phyloP scores from a whole-genome alignment of 2,888 invertebrate genomes.

The Anorthoa munda region DNA sequence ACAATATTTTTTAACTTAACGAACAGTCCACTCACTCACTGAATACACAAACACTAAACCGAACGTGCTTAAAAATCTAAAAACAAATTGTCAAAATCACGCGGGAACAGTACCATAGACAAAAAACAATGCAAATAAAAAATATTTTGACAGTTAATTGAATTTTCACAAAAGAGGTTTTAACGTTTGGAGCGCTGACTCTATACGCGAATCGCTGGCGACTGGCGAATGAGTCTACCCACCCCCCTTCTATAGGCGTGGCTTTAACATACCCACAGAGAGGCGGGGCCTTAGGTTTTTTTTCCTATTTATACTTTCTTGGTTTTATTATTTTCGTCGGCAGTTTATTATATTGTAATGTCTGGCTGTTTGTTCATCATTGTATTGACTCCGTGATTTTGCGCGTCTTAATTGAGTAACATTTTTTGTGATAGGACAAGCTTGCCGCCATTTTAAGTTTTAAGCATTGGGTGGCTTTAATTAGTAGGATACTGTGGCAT shows the following conservation, averaged over 20 bases:
- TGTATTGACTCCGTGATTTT: slow-evolving; percentile 75
- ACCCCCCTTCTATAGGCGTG: slow-evolving; percentile 82
- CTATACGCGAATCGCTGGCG: slow-evolving; percentile 81
- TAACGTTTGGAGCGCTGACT: slow-evolving; percentile 75
- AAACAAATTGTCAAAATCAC: slow-evolving; percentile 60
- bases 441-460: slow-evolving; percentile 64
- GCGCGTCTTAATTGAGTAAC: slow-evolving; percentile 79
- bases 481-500: slow-evolving; percentile 46
- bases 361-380: slow-evolving; percentile 82
- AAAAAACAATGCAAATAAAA: slow-evolving; percentile 54
- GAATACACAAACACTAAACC: slow-evolving; percentile 61
- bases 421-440: slow-evolving; percentile 66
- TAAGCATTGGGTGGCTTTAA: slow-evolving; percentile 59
- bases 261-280: slow-evolving; percentile 69
- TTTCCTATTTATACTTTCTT: slow-evolving; percentile 80
- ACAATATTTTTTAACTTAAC: slow-evolving; percentile 42
- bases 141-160: slow-evolving; percentile 64
- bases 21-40: slow-evolving; percentile 64
- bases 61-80: slow-evolving; percentile 54
- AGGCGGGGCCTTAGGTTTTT: slow-evolving; percentile 78
- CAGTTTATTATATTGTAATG: slow-evolving; percentile 88
- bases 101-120: slow-evolving; percentile 49
- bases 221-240: slow-evolving; percentile 83
- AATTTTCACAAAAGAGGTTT: slow-evolving; percentile 68
- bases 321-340: slow-evolving; percentile 81